Conservation (phyloP, 2,797 vertebrate species). For the Podarcis lilfordi region DNA sequence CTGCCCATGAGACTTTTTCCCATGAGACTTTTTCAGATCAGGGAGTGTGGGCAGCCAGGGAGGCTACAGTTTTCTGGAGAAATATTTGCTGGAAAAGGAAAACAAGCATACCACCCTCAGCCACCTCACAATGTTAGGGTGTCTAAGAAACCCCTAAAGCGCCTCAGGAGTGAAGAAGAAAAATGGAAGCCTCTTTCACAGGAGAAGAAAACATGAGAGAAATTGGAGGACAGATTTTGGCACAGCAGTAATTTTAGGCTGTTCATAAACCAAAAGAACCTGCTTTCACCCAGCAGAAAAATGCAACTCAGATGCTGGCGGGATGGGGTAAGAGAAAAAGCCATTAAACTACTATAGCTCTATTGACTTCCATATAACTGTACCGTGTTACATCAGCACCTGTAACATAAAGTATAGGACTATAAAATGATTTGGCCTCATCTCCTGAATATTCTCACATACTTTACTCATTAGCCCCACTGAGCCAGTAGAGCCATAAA, state of each 20-base stretch:
- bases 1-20: no score
- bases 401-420: neutral
- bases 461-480: constrained; percentile 1
- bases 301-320: neutral
- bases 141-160: no score
- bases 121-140: no score
- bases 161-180: no score
- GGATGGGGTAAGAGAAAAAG: neutral
- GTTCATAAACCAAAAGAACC: neutral
- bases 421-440: constrained; percentile 28
- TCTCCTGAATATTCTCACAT: constrained; percentile 39
- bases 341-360: neutral
- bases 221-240: no score
- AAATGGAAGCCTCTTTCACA: no score
- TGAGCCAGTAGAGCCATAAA: neutral
- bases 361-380: neutral
- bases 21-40: no score
- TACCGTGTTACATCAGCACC: neutral
- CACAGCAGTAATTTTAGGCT: neutral
- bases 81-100: no score
- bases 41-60: no score
- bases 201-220: no score
- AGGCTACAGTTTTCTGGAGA: no score
- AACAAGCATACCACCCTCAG: no score
- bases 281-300: neutral